These are phyloP conservation scores for Perdita meconis DNA, from an alignment of 2,888 invertebrate species.

Conservation along the genomic window DNA sequence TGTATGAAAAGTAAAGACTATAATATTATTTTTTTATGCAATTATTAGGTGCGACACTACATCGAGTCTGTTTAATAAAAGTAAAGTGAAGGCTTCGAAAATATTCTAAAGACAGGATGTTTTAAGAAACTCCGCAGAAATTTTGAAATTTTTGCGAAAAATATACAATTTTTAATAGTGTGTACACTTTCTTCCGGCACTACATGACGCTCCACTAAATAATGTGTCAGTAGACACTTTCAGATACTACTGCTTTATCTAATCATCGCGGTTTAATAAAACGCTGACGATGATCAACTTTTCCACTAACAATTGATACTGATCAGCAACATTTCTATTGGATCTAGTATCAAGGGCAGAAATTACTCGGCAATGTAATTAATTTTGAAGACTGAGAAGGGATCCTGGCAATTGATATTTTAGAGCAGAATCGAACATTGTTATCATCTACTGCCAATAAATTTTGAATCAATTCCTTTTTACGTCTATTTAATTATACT, in stretches of 20 bases:
- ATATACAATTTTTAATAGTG: not conserved
- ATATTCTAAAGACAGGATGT: not conserved
- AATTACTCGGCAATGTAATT: not conserved
- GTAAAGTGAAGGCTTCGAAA: not conserved
- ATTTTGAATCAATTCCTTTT: too few relatives aligned
- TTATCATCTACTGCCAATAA: not conserved
- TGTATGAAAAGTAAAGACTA: not conserved
- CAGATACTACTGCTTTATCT: not conserved
- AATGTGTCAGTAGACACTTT: not conserved
- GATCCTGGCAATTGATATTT: not conserved
- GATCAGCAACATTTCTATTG: not conserved
- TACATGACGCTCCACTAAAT: not conserved
- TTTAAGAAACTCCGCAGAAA: slow-evolving; percentile 4
- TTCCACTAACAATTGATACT: not conserved
- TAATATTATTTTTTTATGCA: not conserved
- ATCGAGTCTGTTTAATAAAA: not conserved
- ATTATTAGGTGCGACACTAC: not conserved
- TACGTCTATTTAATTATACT: too few relatives aligned
- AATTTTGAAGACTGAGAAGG: not conserved
- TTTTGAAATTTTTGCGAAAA: not conserved
- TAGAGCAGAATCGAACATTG: not conserved
- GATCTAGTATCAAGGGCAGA: not conserved
- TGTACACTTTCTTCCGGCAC: not conserved
- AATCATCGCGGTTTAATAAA: slow-evolving; percentile 1
- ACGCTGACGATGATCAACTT: not conserved